phyloP scores from a whole-genome alignment of 2,113 vertebrate species.

The Crotalus helleri region DNA sequence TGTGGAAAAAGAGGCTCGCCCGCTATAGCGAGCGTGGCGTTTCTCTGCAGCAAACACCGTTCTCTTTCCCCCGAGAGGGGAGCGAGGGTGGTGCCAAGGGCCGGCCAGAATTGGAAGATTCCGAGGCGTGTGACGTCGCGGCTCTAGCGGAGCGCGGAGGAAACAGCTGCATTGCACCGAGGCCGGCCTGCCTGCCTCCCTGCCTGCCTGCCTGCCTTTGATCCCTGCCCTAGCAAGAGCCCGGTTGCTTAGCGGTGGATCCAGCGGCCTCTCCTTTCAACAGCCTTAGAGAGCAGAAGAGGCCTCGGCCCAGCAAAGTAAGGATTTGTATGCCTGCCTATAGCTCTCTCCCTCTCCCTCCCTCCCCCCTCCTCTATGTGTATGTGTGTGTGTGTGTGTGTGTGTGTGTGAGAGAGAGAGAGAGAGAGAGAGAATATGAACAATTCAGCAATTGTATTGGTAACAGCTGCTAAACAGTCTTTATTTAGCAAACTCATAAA shows the following conservation, averaged over 20 bases:
- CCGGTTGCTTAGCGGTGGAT: not conserved
- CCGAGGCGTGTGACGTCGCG: slow-evolving; percentile 30
- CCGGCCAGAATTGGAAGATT: slow-evolving; percentile 50
- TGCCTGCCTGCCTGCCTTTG: slow-evolving; percentile 10
- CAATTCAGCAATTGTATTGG: not conserved
- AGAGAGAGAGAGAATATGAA: not conserved
- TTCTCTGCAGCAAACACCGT: not conserved
- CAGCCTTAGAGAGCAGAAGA: not conserved
- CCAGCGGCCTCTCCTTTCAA: not conserved
- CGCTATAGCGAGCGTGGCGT: not conserved
- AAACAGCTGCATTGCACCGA: slow-evolving; percentile 18
- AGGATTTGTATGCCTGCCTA: fast-evolving
- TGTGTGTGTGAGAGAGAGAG: not conserved
- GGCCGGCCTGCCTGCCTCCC: slow-evolving; percentile 1
- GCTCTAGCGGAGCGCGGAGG: not conserved
- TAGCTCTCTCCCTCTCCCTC: too few relatives aligned
- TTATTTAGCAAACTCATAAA: not conserved
- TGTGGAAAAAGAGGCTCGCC: not conserved
- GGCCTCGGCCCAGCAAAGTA: not conserved
- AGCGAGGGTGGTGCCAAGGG: not conserved
- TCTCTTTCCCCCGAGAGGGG: not conserved
- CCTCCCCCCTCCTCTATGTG: fast-evolving
- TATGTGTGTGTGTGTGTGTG: not conserved
- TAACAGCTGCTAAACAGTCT: not conserved
- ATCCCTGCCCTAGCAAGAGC: not conserved